These are phyloP conservation scores for Metaphire vulgaris DNA, from an alignment of 1,140 invertebrate species.

Conservation along the genomic window DNA sequence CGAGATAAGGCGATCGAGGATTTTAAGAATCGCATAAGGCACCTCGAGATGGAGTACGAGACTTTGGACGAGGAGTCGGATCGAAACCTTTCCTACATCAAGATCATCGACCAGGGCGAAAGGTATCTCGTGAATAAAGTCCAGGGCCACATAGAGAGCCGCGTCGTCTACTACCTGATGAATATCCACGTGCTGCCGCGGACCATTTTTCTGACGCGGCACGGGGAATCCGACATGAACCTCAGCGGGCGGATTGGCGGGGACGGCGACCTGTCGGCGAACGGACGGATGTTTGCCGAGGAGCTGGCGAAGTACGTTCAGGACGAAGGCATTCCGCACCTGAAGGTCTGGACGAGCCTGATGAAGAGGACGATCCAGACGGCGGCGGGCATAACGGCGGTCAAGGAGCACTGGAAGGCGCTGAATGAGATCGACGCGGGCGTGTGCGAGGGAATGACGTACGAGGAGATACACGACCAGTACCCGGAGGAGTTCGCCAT, in stretches of 20 bases:
- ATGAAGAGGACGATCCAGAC: slow-evolving; percentile 88
- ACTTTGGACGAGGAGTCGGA: slow-evolving; percentile 69
- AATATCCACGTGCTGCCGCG: slow-evolving; percentile 93
- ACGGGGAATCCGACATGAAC: slow-evolving; percentile 89
- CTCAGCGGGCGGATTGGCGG: slow-evolving; percentile 83
- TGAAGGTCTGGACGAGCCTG: slow-evolving; percentile 91
- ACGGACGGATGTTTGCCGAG: slow-evolving; percentile 57
- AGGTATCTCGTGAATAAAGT: slow-evolving; percentile 44
- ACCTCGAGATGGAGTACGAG: slow-evolving; percentile 85
- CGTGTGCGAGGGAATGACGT: slow-evolving; percentile 99
- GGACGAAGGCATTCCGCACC: slow-evolving; percentile 61
- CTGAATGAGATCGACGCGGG: slow-evolving; percentile 98
- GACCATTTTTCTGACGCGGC: slow-evolving; percentile 88
- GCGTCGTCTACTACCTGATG: slow-evolving; percentile 96
- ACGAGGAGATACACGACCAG: slow-evolving; percentile 89
- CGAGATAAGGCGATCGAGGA: slow-evolving; percentile 72
- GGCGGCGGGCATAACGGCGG: slow-evolving; percentile 72
- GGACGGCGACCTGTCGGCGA: slow-evolving; percentile 73
- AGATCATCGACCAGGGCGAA: slow-evolving; percentile 79
- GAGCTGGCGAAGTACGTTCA: slow-evolving; percentile 19
- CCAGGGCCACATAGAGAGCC: slow-evolving; percentile 77
- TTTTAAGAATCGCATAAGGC: slow-evolving; percentile 83
- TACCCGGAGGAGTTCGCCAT: slow-evolving; percentile 93
- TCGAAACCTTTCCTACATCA: slow-evolving; percentile 70
- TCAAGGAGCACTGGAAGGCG: slow-evolving; percentile 87